phyloP scores from a whole-genome alignment of 1,140 invertebrate species.

The Drosophila asahinai region DNA sequence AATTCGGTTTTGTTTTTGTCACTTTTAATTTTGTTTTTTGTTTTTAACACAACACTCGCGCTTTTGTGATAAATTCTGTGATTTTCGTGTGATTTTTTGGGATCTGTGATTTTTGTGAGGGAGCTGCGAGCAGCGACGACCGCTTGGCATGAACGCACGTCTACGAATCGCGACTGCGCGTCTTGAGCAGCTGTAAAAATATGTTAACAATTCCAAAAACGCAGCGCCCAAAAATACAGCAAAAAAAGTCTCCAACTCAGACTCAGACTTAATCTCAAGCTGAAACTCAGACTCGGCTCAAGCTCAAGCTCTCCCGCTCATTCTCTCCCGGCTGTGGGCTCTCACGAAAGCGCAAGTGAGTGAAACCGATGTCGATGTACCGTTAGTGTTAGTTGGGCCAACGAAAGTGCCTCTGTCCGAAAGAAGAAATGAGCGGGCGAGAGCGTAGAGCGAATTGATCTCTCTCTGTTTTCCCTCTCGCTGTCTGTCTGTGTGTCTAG shows the following conservation, averaged over 20 bases:
- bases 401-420: conserved; percentile 48
- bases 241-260: conserved; percentile 9
- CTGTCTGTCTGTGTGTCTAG: conserved; percentile 11
- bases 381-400: conserved; percentile 59
- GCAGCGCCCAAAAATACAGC: conserved; percentile 67
- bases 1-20: conserved; percentile 31
- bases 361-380: conserved; percentile 40
- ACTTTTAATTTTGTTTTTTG: conserved; percentile 58
- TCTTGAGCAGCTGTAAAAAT: conserved; percentile 83
- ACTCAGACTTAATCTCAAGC: neutral
- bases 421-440: conserved; percentile 18
- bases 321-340: neutral
- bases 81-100: conserved; percentile 5
- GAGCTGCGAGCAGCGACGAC: conserved; percentile 72
- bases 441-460: neutral
- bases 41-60: conserved; percentile 39
- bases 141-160: conserved; percentile 81
- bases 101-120: conserved; percentile 23
- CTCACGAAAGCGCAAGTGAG: conserved; percentile 68
- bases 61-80: neutral
- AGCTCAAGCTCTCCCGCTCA: neutral
- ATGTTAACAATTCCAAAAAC: conserved; percentile 83
- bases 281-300: neutral
- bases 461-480: neutral
- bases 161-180: conserved; percentile 83